phyloP scores from a whole-genome alignment of 2,888 invertebrate species.

The Heliconius hortense region DNA sequence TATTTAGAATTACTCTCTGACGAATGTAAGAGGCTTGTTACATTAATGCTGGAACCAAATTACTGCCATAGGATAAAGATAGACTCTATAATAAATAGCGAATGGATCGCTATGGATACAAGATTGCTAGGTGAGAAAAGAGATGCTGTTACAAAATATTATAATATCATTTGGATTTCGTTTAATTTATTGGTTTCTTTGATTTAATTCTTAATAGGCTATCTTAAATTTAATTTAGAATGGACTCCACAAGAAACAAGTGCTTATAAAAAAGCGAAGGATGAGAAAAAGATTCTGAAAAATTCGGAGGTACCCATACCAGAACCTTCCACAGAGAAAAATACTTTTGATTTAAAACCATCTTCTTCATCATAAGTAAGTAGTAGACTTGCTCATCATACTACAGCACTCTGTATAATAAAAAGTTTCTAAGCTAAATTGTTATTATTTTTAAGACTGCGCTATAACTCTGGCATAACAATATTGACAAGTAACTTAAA shows the following conservation, averaged over 20 bases:
- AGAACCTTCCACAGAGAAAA: slow-evolving; percentile 57
- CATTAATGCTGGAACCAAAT: slow-evolving; percentile 86
- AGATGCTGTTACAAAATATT: not conserved
- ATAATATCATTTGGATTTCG: not conserved
- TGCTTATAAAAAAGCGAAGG: slow-evolving; percentile 68
- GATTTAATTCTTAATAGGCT: not conserved
- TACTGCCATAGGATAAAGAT: slow-evolving; percentile 81
- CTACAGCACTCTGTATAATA: not conserved
- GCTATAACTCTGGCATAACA: slow-evolving; percentile 11
- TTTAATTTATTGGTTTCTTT: not conserved
- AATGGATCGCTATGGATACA: slow-evolving; percentile 87
- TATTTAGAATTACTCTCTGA: slow-evolving; percentile 81
- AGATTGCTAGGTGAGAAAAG: slow-evolving; percentile 64
- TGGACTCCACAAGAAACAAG: slow-evolving; percentile 69
- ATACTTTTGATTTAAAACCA: slow-evolving; percentile 49
- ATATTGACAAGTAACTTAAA: slow-evolving; percentile 16
- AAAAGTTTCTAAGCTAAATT: slow-evolving; percentile 3
- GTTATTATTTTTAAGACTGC: not conserved
- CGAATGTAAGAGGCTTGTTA: slow-evolving; percentile 83
- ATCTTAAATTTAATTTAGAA: slow-evolving; percentile 52
- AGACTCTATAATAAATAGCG: slow-evolving; percentile 79
- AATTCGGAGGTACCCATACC: slow-evolving; percentile 52
- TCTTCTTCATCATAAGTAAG: slow-evolving; percentile 59
- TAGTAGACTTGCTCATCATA: slow-evolving; percentile 52
- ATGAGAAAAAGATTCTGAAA: slow-evolving; percentile 56